A percentile compares a stretch with the other conserved stretches of the same genome.
These are phyloP conservation scores for Hybos culiciformis DNA, from an alignment of 2,888 invertebrate genomes.

Conservation along the genomic window DNA sequence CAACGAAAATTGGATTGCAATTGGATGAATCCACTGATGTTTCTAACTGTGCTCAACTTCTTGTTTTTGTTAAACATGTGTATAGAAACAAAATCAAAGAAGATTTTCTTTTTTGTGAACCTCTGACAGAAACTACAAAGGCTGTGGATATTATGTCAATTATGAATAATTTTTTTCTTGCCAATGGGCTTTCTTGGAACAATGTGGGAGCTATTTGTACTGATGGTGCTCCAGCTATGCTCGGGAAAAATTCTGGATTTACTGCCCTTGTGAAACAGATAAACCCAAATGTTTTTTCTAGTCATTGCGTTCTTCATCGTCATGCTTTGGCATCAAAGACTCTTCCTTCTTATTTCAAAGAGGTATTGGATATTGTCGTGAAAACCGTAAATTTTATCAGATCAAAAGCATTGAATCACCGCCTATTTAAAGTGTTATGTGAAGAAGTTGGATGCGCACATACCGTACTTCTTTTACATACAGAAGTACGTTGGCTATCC, in stretches of 20 bases:
- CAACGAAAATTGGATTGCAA: background rate
- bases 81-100: background rate
- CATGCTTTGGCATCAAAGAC: background rate
- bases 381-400: background rate
- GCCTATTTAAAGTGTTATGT: background rate
- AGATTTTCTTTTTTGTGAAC: background rate
- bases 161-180: background rate
- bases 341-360: background rate
- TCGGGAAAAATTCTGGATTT: background rate
- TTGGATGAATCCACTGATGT: constrained; percentile 1
- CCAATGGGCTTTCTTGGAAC: background rate
- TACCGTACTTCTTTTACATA: background rate
- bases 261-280: background rate
- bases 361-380: background rate
- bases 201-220: background rate
- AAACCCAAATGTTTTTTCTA: background rate
- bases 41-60: background rate
- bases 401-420: background rate
- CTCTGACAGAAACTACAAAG: background rate
- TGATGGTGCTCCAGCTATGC: background rate
- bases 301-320: background rate
- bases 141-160: background rate
- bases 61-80: constrained; percentile 1
- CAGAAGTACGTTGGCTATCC: background rate
- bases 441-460: background rate